Conservation (phyloP, 2,113 vertebrate genomes). For the Prietella phreatophila region DNA sequence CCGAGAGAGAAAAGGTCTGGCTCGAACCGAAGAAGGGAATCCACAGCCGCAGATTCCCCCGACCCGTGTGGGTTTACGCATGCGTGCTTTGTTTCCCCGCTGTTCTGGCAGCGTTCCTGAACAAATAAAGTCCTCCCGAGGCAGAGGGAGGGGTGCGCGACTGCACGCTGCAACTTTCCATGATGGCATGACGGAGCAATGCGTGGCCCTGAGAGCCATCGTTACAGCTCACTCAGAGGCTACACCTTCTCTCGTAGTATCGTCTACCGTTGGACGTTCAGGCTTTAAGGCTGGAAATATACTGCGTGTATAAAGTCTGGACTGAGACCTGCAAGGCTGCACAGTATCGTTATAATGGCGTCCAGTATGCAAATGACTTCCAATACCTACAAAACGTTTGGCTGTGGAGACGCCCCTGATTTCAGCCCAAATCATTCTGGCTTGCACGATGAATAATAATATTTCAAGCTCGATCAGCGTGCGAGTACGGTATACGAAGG, state of each 20-base stretch:
- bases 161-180: constrained; percentile 47
- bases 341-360: not conserved
- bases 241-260: not conserved
- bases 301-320: too few relatives aligned
- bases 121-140: constrained; percentile 43
- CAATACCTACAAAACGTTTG: not conserved
- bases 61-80: constrained; percentile 21
- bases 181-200: constrained; percentile 53
- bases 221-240: not conserved
- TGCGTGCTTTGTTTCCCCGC: not conserved
- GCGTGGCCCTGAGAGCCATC: constrained; percentile 19
- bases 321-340: not conserved
- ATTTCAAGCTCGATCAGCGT: not conserved
- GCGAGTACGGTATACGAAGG: too few relatives aligned
- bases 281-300: not conserved
- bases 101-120: constrained; percentile 38
- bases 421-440: not conserved
- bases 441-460: not conserved
- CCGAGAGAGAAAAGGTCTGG: not conserved
- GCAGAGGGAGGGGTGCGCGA: constrained; percentile 17
- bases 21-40: constrained; percentile 55
- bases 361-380: not conserved
- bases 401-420: not conserved
- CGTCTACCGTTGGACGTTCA: not conserved
- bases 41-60: constrained; percentile 41